A percentile compares a stretch with the other conserved stretches of the same genome.
Evolutionary conservation across 2,113 vertebrate genomes (phyloP).

Genomic region (Ancistrus triradiatus): DNA sequence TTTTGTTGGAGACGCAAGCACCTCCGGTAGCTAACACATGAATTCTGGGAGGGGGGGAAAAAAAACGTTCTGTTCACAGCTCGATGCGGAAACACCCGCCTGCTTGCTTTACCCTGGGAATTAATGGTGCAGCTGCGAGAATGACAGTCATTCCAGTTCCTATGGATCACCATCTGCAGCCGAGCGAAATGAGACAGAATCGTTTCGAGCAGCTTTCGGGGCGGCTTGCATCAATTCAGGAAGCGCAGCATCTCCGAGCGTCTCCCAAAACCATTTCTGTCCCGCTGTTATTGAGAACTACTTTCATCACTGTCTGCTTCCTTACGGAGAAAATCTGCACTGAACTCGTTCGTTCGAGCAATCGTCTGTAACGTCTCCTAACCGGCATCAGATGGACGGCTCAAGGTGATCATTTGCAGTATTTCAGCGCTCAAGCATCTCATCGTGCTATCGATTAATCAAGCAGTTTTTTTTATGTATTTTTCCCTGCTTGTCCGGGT

Average conservation of each 20-base stretch:
- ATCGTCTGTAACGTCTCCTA: not conserved
- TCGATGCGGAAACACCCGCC: not conserved
- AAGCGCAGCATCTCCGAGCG: not conserved
- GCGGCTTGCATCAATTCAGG: not conserved
- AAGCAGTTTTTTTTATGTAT: slow-evolving; percentile 1
- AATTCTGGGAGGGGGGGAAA: not conserved
- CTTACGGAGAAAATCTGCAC: not conserved
- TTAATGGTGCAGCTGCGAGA: slow-evolving; percentile 17
- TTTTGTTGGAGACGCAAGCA: slow-evolving; percentile 12
- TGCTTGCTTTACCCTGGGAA: not conserved
- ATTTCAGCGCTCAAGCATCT: too few species aligned
- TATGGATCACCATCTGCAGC: slow-evolving; percentile 5
- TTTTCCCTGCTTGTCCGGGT: too few species aligned
- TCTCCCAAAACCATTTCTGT: not conserved
- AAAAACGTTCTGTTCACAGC: not conserved
- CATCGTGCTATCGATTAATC: too few species aligned
- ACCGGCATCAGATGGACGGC: not conserved
- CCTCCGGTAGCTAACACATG: slow-evolving; percentile 11
- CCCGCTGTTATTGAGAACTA: too few species aligned
- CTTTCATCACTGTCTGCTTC: not conserved
- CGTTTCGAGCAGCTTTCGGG: not conserved
- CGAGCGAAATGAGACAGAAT: slow-evolving; percentile 2
- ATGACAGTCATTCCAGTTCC: not conserved
- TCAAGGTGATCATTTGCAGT: too few species aligned
- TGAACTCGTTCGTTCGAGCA: not conserved